Base-by-base conservation (phyloP, 2,113 vertebrate species). In the Theristicus caerulescens region DNA sequence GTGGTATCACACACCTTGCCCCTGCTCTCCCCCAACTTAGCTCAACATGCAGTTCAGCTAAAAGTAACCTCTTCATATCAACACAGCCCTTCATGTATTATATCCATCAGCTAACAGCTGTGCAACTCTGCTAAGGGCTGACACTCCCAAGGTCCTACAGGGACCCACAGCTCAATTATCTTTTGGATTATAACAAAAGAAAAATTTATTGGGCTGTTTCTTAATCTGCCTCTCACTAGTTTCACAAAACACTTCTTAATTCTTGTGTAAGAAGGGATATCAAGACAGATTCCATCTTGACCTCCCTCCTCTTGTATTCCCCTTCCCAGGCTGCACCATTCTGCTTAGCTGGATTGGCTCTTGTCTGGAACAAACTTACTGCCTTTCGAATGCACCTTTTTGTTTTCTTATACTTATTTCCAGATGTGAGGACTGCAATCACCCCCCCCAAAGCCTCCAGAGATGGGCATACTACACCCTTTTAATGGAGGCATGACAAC, bases 31-130 rank as follows among this genome's bases (percentile, higher is more conserved):
- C 15, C 52, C 32, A 38, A 2, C 31, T 16, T 5, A 3, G 19
- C 13, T 27, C 52, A 38, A 46, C 38, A 2, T 1, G 4, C 14
- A 16, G 8, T 1, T 64, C 61, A 46, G 32, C 3, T 1, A n/a
- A 3, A 19, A 26, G 46, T 10, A 78, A 47, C 21, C 32, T 40
- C 31, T 38, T 29, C 32, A 46, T 12, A 40, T 0, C 5, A 11
- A 18, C 4, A 31, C 42, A 71, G 12, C 18, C 40, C 32, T 29
- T 14, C 8, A 3, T 0, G 1, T 3, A 8, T 18, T 40, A 14
- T 1, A 27, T 18, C 36, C 15, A 2, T 32, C 29, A 58, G 76
- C 22, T 27, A 42, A 19, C 1, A 38, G 51, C 57, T 49, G 40
- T 16, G 54, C 40, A 20, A 9, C 62, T 24, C 78, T 88, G 72